These are phyloP conservation scores for Columba guinea DNA, from an alignment of 2,797 vertebrate genomes.

Conservation along the genomic window DNA sequence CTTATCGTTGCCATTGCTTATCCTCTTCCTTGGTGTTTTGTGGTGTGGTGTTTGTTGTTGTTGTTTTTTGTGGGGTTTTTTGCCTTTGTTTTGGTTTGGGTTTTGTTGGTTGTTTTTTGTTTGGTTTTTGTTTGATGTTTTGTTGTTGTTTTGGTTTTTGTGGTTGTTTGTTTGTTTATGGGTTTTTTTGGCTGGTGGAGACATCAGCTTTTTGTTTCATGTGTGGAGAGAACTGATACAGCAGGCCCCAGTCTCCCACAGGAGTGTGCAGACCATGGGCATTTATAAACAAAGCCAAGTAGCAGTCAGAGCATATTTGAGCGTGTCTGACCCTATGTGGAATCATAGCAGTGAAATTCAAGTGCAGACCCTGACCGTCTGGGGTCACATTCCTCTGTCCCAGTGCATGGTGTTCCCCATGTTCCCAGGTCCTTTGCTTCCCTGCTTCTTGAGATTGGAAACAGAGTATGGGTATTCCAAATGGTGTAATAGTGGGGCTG, in stretches of 20 bases:
- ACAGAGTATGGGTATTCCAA: not conserved
- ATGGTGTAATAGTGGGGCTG: not conserved
- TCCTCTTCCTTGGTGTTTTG: not conserved
- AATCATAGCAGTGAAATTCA: not conserved
- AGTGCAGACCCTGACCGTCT: fast-evolving
- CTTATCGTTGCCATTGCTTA: not conserved
- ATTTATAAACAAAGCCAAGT: not conserved
- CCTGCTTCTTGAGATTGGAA: not conserved
- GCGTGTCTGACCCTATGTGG: fast-evolving
- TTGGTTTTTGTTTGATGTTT: no score
- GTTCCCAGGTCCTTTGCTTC: not conserved
- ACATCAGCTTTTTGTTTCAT: not conserved
- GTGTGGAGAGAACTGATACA: not conserved
- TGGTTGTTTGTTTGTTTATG: no score
- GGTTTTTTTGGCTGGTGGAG: not conserved
- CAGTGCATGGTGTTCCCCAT: fast-evolving
- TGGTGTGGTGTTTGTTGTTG: no score
- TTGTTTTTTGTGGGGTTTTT: no score
- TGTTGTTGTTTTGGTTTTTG: no score
- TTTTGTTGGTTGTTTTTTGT: no score
- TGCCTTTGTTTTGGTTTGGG: no score
- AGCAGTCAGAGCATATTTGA: not conserved
- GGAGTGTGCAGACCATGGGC: not conserved
- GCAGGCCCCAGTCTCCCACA: not conserved
- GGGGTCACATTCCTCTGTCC: not conserved